These are phyloP conservation scores for Marisa cornuarietis DNA, from an alignment of 1,140 invertebrate genomes.

Conservation along the genomic window DNA sequence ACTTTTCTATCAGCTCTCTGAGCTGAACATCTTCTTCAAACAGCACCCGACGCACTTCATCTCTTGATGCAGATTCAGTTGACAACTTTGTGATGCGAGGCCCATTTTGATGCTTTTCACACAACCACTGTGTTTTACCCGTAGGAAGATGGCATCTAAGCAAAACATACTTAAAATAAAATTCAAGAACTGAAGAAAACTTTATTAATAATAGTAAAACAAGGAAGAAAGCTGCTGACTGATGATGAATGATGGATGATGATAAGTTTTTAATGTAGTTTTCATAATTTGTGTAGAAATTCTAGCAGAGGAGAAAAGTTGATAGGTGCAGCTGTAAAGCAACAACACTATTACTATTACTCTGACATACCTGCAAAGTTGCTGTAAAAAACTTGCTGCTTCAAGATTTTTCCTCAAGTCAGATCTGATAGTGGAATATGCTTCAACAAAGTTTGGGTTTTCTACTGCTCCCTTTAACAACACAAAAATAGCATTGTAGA, in stretches of 20 bases:
- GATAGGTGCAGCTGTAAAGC: not conserved
- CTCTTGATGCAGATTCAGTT: constrained; percentile 33
- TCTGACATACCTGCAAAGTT: constrained; percentile 38
- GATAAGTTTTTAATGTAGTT: not conserved
- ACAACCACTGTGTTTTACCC: constrained; percentile 63
- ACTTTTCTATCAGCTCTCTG: constrained; percentile 41
- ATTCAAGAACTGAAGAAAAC: not conserved
- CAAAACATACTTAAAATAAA: not conserved
- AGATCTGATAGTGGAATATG: constrained; percentile 33
- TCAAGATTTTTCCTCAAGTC: constrained; percentile 36
- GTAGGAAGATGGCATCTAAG: constrained; percentile 59
- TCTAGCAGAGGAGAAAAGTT: not conserved
- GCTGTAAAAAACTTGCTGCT: constrained; percentile 29
- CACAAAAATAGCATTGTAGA: too few relatives aligned
- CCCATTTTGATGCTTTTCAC: constrained; percentile 52
- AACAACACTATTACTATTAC: too few relatives aligned
- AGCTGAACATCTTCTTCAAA: constrained; percentile 51
- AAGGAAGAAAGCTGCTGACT: not conserved
- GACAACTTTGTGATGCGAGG: constrained; percentile 52
- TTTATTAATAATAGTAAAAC: not conserved
- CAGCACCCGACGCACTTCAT: constrained; percentile 35
- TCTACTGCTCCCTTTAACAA: constrained; percentile 15
- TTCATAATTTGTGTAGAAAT: not conserved
- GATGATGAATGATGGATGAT: not conserved
- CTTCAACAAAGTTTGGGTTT: constrained; percentile 37